Conservation (phyloP, 2,113 vertebrate genomes). For the Alligator sinensis region DNA sequence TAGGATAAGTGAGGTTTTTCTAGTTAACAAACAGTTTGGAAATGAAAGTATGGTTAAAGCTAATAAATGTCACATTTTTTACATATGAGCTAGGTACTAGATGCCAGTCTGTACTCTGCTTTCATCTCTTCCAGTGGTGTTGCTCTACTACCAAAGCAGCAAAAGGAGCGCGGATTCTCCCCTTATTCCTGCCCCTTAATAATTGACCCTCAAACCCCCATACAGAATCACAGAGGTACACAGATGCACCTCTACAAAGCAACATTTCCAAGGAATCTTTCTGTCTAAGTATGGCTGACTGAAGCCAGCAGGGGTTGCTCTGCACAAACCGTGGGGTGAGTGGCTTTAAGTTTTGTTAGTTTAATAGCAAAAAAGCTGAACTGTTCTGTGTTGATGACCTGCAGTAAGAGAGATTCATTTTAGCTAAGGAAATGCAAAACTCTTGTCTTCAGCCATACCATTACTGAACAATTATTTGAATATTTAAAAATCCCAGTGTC, state of each 20-base stretch:
- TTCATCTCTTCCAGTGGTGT: not conserved
- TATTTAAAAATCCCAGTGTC: slow-evolving; percentile 68
- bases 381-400: not conserved
- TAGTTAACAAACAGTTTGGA: not conserved
- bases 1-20: not conserved
- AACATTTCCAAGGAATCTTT: not conserved
- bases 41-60: not conserved
- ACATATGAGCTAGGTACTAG: not conserved
- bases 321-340: not conserved
- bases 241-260: not conserved
- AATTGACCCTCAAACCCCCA: fast-evolving
- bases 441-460: not conserved
- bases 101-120: not conserved
- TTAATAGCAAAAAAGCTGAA: not conserved
- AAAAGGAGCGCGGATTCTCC: not conserved
- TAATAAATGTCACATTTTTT: not conserved
- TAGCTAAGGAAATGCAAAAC: slow-evolving; percentile 38
- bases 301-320: slow-evolving; percentile 40
- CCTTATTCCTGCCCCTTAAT: fast-evolving
- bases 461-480: slow-evolving; percentile 50
- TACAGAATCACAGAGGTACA: too few relatives aligned
- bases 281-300: not conserved
- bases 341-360: slow-evolving; percentile 14
- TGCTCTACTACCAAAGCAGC: not conserved
- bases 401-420: slow-evolving; percentile 63